Conservation (phyloP, 2,888 invertebrate species). For the Lapara coniferarum region DNA sequence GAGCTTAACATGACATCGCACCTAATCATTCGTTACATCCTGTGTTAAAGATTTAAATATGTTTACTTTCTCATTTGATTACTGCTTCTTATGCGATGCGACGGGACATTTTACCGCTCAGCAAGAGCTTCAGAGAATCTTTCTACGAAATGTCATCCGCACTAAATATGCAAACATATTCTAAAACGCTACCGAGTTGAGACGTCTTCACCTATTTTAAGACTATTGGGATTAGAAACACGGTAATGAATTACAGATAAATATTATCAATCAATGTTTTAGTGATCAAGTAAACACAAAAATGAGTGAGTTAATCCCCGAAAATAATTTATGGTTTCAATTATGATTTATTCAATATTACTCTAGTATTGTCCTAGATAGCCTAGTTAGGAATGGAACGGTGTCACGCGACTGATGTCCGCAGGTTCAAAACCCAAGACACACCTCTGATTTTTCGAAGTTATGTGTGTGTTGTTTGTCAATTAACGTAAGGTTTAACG, state of each 20-base stretch:
- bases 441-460: too few relatives aligned
- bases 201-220: not conserved
- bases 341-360: too few relatives aligned
- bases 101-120: not conserved
- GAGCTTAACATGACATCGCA: not conserved
- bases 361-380: too few relatives aligned
- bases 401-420: too few relatives aligned
- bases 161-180: not conserved
- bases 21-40: too few relatives aligned
- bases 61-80: not conserved
- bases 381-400: too few relatives aligned
- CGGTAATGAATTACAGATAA: not conserved
- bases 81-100: not conserved
- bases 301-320: too few relatives aligned
- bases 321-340: too few relatives aligned
- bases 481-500: too few relatives aligned
- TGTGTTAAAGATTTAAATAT: not conserved
- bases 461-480: too few relatives aligned
- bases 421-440: too few relatives aligned
- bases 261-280: not conserved
- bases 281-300: too few relatives aligned
- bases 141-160: not conserved
- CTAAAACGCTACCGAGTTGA: not conserved
- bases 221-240: not conserved
- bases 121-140: not conserved